These are phyloP conservation scores for Mimas tiliae DNA, from an alignment of 2,888 invertebrate genomes.

Conservation along the genomic window DNA sequence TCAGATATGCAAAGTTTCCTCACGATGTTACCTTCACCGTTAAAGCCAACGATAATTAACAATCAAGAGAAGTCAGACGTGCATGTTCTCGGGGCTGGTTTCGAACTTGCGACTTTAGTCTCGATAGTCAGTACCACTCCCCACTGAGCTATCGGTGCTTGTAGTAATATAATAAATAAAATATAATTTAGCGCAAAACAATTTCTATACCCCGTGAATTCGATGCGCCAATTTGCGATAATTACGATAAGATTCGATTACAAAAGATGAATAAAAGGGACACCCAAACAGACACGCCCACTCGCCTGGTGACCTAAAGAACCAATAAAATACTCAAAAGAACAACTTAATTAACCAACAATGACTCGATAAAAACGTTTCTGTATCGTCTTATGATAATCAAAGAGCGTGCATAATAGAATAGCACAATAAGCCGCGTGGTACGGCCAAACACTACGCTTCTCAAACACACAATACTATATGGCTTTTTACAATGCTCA, in stretches of 20 bases:
- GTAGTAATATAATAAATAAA: too few species aligned
- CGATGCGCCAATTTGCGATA: slow-evolving; percentile 11
- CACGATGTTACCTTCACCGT: too few species aligned
- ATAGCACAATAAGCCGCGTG: slow-evolving; percentile 54
- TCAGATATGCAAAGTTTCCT: too few species aligned
- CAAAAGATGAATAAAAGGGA: slow-evolving; percentile 35
- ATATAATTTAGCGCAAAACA: not conserved
- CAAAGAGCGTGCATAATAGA: slow-evolving; percentile 57
- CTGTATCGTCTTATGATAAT: slow-evolving; percentile 64
- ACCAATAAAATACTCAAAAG: slow-evolving; percentile 60
- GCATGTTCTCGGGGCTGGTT: too few species aligned
- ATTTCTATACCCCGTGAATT: not conserved
- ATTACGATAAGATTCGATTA: slow-evolving; percentile 32
- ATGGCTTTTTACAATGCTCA: slow-evolving; percentile 62
- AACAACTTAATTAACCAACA: slow-evolving; percentile 71
- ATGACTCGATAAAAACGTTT: slow-evolving; percentile 67
- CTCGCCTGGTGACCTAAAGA: slow-evolving; percentile 66
- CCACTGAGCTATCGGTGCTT: too few species aligned
- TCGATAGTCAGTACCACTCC: too few species aligned
- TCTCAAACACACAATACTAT: slow-evolving; percentile 57
- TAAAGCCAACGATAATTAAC: too few species aligned
- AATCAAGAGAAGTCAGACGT: too few species aligned
- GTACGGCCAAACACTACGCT: slow-evolving; percentile 12
- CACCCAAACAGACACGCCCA: slow-evolving; percentile 57
- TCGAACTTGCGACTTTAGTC: too few species aligned